A percentile compares a stretch with the other conserved stretches of the same genome.
Conservation (phyloP, 2,888 invertebrate genomes). For the Cataglyphis livida region DNA sequence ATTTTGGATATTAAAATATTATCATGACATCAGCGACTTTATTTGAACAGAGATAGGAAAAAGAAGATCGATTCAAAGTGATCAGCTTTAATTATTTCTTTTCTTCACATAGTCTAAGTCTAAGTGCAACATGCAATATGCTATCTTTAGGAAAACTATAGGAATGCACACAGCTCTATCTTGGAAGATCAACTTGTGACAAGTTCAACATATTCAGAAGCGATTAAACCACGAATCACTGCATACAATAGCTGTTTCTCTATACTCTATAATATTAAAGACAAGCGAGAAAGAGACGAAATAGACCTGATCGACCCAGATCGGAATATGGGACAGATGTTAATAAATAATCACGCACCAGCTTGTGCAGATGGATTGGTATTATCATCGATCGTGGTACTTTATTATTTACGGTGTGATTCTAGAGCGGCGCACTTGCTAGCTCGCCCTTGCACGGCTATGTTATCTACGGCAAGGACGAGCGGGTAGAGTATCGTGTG, state of each 20-base stretch:
- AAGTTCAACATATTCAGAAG: not conserved
- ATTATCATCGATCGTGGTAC: constrained; percentile 80
- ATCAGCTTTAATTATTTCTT: not conserved
- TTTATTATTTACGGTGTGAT: constrained; percentile 81
- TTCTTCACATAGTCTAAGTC: not conserved
- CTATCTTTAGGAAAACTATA: not conserved
- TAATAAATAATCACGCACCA: constrained; percentile 72
- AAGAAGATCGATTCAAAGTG: not conserved
- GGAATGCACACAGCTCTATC: not conserved
- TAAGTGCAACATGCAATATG: not conserved
- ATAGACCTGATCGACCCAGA: constrained; percentile 73
- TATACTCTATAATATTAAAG: constrained; percentile 12
- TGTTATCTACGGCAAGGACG: constrained; percentile 55
- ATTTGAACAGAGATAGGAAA: not conserved
- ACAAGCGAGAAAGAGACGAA: constrained; percentile 54
- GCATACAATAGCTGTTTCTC: not conserved
- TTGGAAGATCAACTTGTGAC: not conserved
- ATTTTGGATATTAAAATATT: not conserved
- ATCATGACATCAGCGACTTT: not conserved
- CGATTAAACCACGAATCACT: not conserved
- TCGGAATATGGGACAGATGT: constrained; percentile 73
- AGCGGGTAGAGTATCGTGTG: constrained; percentile 13
- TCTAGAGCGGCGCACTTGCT: constrained; percentile 75
- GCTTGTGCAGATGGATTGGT: constrained; percentile 74
- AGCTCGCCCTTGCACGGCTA: constrained; percentile 73